Base-by-base conservation (phyloP, 2,888 invertebrate species). In the Eupithecia exiguata region DNA sequence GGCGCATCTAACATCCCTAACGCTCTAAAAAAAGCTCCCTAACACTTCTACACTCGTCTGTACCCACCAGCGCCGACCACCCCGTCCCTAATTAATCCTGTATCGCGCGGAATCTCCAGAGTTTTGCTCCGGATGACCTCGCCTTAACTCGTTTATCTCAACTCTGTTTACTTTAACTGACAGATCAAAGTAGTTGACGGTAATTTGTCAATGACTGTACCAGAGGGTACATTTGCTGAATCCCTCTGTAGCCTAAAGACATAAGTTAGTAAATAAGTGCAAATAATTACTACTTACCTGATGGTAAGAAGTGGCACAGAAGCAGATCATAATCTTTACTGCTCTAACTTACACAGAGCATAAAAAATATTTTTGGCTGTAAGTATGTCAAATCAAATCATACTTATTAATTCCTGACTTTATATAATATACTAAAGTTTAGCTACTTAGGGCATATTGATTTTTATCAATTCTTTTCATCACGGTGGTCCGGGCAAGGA, bases 61-160 rank as follows among this genome's bases (percentile, higher is more conserved):
- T 91, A 88, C 87, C 77, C 76, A 78, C 84, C 83, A 84, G 81
- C 84, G 82, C 72, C 87, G 91, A 89, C 92, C 91, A 92, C 88
- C 89, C 80, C 89, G 86, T 89, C 88, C 89, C 90, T 92, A 93
- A 93, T 94, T 92, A 93, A 93, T 92, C 91, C 90, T 87, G 89
- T 91, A 92, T 92, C 91, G 88, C 81, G 83, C 77, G 77, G 84
- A 84, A 81, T 86, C 89, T 87, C 88, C 81, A 75, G 88, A 87
- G 89, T 85, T 85, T 83, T 85, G 84, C 86, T 86, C 87, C 87
- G 89, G 90, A 91, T 92, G 92, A 92, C 92, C 92, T 89, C 78
- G 79, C 80, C 85, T 85, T 89, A 88, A 90, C 86, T 88, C 84
- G 82, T 83, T 89, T 87, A 87, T 76, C 80, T 84, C 77, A 84